Evolutionary conservation across 2,797 vertebrate species (phyloP).

Genomic region (Chelidonichthys spinosus): DNA sequence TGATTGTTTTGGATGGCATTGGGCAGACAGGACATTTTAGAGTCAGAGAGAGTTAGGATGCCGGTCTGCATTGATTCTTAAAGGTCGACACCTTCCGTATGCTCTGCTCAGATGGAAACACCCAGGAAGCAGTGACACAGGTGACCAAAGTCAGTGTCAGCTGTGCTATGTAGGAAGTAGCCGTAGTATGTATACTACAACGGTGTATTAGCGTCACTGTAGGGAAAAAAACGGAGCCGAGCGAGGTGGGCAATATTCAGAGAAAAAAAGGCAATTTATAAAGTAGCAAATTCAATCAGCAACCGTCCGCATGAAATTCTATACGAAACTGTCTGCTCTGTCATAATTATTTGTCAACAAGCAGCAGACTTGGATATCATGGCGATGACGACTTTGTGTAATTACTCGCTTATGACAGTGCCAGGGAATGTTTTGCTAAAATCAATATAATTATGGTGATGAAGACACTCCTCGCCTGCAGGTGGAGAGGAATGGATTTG

Average conservation of each 20-base stretch:
- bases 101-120: no score
- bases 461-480: constrained; percentile 52
- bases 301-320: background rate
- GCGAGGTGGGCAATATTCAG: constrained; percentile 28
- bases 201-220: no score
- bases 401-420: constrained; percentile 28
- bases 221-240: no score
- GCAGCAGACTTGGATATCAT: constrained; percentile 26
- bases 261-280: constrained; percentile 3
- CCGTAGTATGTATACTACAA: background rate
- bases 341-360: constrained; percentile 32
- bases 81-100: background rate
- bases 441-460: constrained; percentile 67
- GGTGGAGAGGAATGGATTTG: constrained; percentile 51
- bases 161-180: background rate
- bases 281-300: background rate
- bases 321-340: background rate
- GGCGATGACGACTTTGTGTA: constrained; percentile 30
- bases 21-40: background rate
- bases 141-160: background rate
- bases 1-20: background rate
- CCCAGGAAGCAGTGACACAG: background rate
- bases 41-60: background rate
- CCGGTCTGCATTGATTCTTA: background rate
- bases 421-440: constrained; percentile 46